These are phyloP conservation scores for Tribolium madens DNA, from an alignment of 1,140 invertebrate species.

Conservation along the genomic window DNA sequence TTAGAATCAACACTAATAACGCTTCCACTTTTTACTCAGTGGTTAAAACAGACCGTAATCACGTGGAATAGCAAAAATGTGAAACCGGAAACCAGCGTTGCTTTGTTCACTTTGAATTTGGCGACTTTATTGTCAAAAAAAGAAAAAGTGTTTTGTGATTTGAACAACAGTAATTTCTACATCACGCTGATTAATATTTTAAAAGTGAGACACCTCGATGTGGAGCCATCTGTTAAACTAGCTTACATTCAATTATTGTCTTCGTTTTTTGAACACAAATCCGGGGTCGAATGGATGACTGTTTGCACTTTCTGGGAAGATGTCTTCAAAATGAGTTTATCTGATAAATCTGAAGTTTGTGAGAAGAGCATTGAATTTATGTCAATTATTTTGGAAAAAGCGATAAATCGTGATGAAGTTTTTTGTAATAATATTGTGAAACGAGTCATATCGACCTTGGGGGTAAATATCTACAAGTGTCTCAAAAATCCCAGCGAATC, in stretches of 20 bases:
- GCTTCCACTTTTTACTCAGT: conserved; percentile 53
- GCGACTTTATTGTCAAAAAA: conserved; percentile 65
- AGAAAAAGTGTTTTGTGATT: conserved; percentile 65
- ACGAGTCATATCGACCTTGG: conserved; percentile 40
- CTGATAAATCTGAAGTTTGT: conserved; percentile 74
- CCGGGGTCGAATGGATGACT: conserved; percentile 71
- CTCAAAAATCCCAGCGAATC: conserved; percentile 67
- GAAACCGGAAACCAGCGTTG: conserved; percentile 64
- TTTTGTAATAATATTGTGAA: conserved; percentile 47
- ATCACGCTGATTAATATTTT: conserved; percentile 63
- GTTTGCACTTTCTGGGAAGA: conserved; percentile 69
- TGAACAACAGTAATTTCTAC: conserved; percentile 63
- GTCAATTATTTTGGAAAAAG: conserved; percentile 66
- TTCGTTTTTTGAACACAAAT: conserved; percentile 68
- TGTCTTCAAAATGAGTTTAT: conserved; percentile 69
- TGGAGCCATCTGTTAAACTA: conserved; percentile 63
- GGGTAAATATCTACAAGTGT: conserved; percentile 5
- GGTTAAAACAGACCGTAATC: conserved; percentile 48
- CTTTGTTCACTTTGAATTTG: conserved; percentile 67
- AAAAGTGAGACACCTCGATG: conserved; percentile 57
- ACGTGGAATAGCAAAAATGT: conserved; percentile 52
- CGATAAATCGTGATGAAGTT: conserved; percentile 33
- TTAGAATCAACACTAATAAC: conserved; percentile 32
- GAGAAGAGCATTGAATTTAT: conserved; percentile 71
- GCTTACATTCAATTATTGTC: conserved; percentile 71